phyloP scores from a whole-genome alignment of 2,113 vertebrate genomes.

The Macaca mulatta region DNA sequence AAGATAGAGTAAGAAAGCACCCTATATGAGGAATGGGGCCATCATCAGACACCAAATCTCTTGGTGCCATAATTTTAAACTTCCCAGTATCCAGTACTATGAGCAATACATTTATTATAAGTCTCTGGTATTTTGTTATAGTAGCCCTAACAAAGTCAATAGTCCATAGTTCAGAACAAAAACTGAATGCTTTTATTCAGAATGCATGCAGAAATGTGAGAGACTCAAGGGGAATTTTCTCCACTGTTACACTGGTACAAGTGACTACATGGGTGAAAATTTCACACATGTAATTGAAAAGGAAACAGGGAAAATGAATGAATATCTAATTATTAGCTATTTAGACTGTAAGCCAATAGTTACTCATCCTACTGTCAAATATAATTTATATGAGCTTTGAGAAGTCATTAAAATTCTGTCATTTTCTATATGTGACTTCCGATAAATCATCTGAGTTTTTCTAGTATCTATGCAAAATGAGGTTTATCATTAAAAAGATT shows the following conservation, averaged over 20 bases:
- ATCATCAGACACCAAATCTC: neutral
- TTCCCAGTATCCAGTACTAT: neutral
- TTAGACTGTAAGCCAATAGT: neutral
- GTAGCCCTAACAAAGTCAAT: too few species aligned
- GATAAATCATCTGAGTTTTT: neutral
- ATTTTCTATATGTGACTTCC: neutral
- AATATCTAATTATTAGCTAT: neutral
- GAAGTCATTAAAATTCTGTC: neutral
- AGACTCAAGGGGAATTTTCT: neutral
- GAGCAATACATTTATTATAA: too few species aligned
- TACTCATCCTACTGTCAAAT: neutral
- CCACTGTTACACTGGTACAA: neutral
- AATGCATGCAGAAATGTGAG: neutral
- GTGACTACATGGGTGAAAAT: neutral
- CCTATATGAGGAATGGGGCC: neutral
- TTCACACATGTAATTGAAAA: neutral
- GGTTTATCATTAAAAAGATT: neutral
- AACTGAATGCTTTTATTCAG: neutral
- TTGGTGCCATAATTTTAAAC: neutral
- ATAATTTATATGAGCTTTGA: slow-evolving; percentile 22
- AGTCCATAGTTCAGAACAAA: neutral
- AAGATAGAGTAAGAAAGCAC: neutral
- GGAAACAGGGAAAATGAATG: neutral
- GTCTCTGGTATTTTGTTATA: neutral
- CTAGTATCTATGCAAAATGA: neutral